Conservation (phyloP, 2,113 vertebrate species). For the Rhinopithecus roxellana region DNA sequence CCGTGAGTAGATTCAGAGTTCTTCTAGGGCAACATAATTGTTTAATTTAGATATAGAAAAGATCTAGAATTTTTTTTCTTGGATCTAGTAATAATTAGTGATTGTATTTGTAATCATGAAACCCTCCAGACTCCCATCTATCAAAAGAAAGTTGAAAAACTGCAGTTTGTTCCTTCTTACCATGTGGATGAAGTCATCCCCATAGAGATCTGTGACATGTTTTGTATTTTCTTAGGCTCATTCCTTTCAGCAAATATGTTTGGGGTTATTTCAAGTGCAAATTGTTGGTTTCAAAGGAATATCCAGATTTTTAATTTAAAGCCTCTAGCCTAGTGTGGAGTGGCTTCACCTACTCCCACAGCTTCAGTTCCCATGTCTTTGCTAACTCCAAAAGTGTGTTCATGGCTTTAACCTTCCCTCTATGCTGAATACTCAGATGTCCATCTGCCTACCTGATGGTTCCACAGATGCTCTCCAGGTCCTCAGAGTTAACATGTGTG, state of each 20-base stretch:
- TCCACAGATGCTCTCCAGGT: too few species aligned
- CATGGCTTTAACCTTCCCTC: background rate
- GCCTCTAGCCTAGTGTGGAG: too few species aligned
- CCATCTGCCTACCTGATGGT: too few species aligned
- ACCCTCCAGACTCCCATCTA: background rate
- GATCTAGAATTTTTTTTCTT: slow-evolving; percentile 7
- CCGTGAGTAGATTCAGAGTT: background rate
- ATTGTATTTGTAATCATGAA: slow-evolving; percentile 42
- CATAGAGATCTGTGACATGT: background rate
- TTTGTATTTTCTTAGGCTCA: slow-evolving; percentile 13
- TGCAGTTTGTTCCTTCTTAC: background rate
- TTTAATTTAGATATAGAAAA: slow-evolving; percentile 15
- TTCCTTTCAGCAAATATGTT: background rate
- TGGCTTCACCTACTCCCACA: background rate
- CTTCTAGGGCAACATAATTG: background rate
- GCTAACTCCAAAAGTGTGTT: rapidly evolving
- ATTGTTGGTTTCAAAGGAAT: slow-evolving; percentile 16
- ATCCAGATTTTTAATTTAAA: background rate
- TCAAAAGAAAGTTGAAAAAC: slow-evolving; percentile 29
- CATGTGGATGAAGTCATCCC: slow-evolving; percentile 3
- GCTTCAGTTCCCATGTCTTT: rapidly evolving
- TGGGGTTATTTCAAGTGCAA: background rate
- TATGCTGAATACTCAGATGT: background rate
- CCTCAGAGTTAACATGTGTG: background rate
- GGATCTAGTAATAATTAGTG: slow-evolving; percentile 24